Evolutionary conservation across 2,888 invertebrate species (phyloP), one percentile per base, ranked within the genome.

Genomic region (Cosmopolites sordidus): DNA sequence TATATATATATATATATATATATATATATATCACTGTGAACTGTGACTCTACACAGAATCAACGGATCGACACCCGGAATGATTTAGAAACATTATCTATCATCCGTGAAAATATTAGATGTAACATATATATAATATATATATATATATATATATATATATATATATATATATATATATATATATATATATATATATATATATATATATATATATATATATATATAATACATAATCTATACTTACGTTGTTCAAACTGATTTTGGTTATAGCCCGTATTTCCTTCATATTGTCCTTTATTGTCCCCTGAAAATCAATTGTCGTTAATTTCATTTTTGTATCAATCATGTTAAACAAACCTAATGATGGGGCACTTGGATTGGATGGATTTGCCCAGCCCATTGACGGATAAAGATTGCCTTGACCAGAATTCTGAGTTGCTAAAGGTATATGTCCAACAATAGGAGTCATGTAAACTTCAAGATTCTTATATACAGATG

Each of bases 401-500:
- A 51, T 18, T 16, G 56, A 22, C 9, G 51, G 51, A 43, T 51
- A 51, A 8, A 49, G 2, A 39, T 41, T 43, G n/a, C 48, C 38
- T 41, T 30, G 41, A 14, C 43, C 47, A 41, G 38, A 43, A 38
- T 48, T 43, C 9, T 16, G 6, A 18, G 56, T 50, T 9, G 59
- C 61, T 12, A 63, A 53, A 18, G 60, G 62, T 38, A 67, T 62
- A 49, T 64, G 61, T 5, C 67, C 67, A 14, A 67, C 27, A 53
- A 60, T 57, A 2, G 62, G 62, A 50, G 58, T 51, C 53, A 62
- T 60, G 0, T 29, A 29, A 6, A 65, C 51, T 17, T 61, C 60
- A 41, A 67, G 51, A 37, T 65, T 60, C 17, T 47, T 41, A 33
- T 64, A 63, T 44, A 62, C 54, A 4, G 59, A 56, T 2, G 64